A percentile compares a stretch with the other conserved stretches of the same genome.
Evolutionary conservation across 1,140 invertebrate genomes (phyloP).

Genomic region (Drosophila tristis): DNA sequence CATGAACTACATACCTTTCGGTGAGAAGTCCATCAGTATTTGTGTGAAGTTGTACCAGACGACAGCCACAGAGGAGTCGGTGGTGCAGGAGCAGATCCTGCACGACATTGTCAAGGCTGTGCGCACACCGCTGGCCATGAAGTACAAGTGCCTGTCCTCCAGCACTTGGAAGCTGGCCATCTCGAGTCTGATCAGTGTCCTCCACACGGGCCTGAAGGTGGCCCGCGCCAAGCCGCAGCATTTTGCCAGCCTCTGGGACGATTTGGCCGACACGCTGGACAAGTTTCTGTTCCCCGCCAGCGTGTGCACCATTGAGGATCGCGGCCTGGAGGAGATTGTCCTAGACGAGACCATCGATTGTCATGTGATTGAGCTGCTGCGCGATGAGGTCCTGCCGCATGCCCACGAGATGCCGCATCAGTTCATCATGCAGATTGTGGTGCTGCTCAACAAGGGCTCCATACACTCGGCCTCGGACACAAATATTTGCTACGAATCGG

Average conservation of each 20-base stretch:
- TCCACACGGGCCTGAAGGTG: constrained; percentile 93
- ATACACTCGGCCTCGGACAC: constrained; percentile 93
- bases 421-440: constrained; percentile 94
- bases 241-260: constrained; percentile 92
- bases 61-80: constrained; percentile 89
- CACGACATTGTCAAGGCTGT: constrained; percentile 90
- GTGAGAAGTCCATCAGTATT: constrained; percentile 92
- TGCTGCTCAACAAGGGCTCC: constrained; percentile 96
- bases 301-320: constrained; percentile 86
- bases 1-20: constrained; percentile 95
- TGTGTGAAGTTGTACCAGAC: constrained; percentile 93
- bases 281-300: constrained; percentile 94
- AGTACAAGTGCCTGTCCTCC: constrained; percentile 92
- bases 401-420: constrained; percentile 92
- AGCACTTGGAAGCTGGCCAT: constrained; percentile 95
- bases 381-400: constrained; percentile 94
- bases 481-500: constrained; percentile 91
- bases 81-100: constrained; percentile 91
- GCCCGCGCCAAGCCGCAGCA: constrained; percentile 91
- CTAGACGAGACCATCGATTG: constrained; percentile 94
- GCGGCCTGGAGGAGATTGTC: constrained; percentile 92
- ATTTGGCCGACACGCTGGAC: constrained; percentile 93
- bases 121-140: constrained; percentile 90
- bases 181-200: constrained; percentile 90
- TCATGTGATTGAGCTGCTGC: constrained; percentile 93